These are phyloP conservation scores for Motacilla alba DNA, from an alignment of 2,113 vertebrate species.

Conservation along the genomic window DNA sequence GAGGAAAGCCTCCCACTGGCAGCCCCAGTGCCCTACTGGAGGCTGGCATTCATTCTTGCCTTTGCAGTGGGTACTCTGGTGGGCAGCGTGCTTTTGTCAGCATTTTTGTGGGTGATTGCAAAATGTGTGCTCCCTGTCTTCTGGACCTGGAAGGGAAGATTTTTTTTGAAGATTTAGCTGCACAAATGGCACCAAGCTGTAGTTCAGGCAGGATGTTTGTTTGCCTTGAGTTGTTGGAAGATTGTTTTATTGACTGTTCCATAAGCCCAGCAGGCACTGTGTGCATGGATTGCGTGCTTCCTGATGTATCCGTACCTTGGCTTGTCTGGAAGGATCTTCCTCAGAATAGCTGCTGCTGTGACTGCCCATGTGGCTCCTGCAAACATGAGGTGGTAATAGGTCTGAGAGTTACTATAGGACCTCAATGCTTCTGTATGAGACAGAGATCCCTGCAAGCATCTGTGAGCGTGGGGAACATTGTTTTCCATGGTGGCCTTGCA, in stretches of 20 bases:
- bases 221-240: rapidly evolving
- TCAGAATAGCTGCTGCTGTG: neutral
- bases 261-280: neutral
- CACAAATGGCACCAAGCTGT: neutral
- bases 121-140: neutral
- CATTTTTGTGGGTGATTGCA: neutral
- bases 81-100: neutral
- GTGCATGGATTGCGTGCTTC: neutral
- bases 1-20: rapidly evolving
- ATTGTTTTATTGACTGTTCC: neutral
- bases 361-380: neutral
- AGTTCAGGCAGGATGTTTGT: neutral
- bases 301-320: neutral
- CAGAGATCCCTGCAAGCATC: neutral
- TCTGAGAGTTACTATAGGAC: neutral
- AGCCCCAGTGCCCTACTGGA: rapidly evolving
- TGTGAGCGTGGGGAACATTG: neutral
- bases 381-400: rapidly evolving
- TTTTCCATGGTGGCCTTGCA: neutral
- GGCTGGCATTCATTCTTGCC: rapidly evolving
- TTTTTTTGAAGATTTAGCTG: neutral
- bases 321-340: neutral
- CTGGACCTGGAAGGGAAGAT: neutral
- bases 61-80: rapidly evolving
- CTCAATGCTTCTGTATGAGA: rapidly evolving